Evolutionary conservation across 2,113 vertebrate species (phyloP).

Genomic region (Megaceryle torquata): DNA sequence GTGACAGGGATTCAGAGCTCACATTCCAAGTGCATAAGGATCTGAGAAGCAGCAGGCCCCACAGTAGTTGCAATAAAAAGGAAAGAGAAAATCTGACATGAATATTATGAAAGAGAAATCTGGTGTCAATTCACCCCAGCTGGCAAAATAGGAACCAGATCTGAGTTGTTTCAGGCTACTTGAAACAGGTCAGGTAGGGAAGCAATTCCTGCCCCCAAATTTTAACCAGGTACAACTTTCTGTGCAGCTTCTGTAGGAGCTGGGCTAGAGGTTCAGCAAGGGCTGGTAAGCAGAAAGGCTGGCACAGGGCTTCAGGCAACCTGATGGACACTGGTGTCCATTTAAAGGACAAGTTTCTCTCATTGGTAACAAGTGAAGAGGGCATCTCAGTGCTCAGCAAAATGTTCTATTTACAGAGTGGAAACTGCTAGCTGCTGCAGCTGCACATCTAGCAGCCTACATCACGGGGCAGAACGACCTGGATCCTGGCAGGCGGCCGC

Average conservation of each 20-base stretch:
- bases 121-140: neutral
- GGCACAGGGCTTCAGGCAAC: neutral
- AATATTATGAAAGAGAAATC: neutral
- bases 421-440: constrained; percentile 23
- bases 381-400: constrained; percentile 47
- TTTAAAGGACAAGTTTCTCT: neutral
- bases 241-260: neutral
- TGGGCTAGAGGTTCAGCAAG: neutral
- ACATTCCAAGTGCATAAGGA: neutral
- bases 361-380: rapidly evolving
- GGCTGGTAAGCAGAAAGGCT: neutral
- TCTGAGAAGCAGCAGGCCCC: neutral
- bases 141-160: neutral
- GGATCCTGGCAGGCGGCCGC: neutral
- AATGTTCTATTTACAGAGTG: neutral
- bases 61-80: neutral
- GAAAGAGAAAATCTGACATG: neutral
- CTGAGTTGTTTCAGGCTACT: neutral
- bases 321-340: neutral
- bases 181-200: neutral
- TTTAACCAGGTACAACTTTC: neutral
- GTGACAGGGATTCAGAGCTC: neutral
- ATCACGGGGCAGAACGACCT: constrained; percentile 5
- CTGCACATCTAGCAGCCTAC: constrained; percentile 18
- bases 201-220: neutral